Base-by-base conservation (phyloP, 2,888 invertebrate genomes). In the Byasa hedistus region DNA sequence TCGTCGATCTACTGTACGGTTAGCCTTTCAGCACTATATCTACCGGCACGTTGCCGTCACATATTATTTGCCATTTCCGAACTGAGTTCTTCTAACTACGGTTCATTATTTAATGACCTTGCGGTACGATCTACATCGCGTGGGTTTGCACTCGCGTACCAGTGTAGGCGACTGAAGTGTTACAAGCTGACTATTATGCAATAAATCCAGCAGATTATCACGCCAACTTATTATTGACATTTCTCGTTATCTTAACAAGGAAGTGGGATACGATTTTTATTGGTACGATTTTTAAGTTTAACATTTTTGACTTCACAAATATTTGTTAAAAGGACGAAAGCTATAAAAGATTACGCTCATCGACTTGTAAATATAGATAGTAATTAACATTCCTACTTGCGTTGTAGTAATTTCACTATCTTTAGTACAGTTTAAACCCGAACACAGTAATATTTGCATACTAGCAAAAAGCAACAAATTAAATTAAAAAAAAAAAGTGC, bases 141-240 rank as follows among this genome's bases (percentile, higher is more conserved):
- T 69, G 69, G 62, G 66, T 24, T 64, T 59, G 62, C 68, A 68
- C 56, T 61, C 54, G 24, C 74, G 73, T 69, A 15, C 71, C 79
- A 74, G 78, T 78, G 75, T 79, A 76, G 64, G 64, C 63, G 67
- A 59, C 56, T 22, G 21, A 60, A 60, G 56, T 83, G 82, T 81
- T 80, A 73, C 73, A 73, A 75, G 75, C 72, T 73, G 73, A 72
- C 69, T 65, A 71, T 70, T 71, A 69, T 58, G 69, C 70, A 73
- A 75, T 72, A 68, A 69, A 71, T 65, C 64, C 56, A 32, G 44
- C 22, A 61, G 63, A 65, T 64, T 68, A 65, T 59, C 64, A 23
- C 32, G 7, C 44, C 55, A 59, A 65, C 54, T 55, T 59, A 60
- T 60, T 60, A 48, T 63, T 52, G 48, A 51, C 60, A 51, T 67